These are phyloP conservation scores for Ophion slaviceki DNA, from an alignment of 2,888 invertebrate species.

Conservation along the genomic window DNA sequence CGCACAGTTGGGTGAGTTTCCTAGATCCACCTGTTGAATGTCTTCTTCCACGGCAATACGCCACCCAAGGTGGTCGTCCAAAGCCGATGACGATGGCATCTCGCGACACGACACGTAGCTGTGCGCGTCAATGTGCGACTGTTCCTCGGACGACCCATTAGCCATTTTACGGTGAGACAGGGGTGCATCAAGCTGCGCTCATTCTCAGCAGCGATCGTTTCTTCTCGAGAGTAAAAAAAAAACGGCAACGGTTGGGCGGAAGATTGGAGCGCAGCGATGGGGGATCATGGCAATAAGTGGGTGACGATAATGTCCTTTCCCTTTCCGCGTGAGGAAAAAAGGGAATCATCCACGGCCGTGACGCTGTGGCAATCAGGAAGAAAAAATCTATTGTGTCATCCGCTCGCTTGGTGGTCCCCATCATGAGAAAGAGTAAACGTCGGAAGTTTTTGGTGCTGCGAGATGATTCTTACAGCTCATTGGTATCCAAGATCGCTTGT, in stretches of 20 bases:
- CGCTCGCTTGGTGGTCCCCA: slow-evolving; percentile 53
- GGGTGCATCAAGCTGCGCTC: slow-evolving; percentile 45
- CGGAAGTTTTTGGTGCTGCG: slow-evolving; percentile 10
- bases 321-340: slow-evolving; percentile 18
- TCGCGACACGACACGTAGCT: slow-evolving; percentile 72
- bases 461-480: slow-evolving; percentile 10
- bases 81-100: slow-evolving; percentile 75
- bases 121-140: slow-evolving; percentile 26
- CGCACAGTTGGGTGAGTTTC: slow-evolving; percentile 38
- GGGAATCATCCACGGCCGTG: slow-evolving; percentile 14
- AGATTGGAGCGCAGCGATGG: slow-evolving; percentile 58
- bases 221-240: slow-evolving; percentile 46
- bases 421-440: slow-evolving; percentile 13
- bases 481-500: slow-evolving; percentile 39
- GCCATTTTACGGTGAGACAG: slow-evolving; percentile 74
- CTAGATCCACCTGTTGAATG: slow-evolving; percentile 60
- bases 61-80: slow-evolving; percentile 82
- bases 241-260: slow-evolving; percentile 50
- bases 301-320: slow-evolving; percentile 74
- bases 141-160: slow-evolving; percentile 75
- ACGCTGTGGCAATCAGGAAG: slow-evolving; percentile 15
- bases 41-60: slow-evolving; percentile 69
- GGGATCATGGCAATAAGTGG: slow-evolving; percentile 72
- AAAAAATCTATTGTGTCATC: slow-evolving; percentile 49
- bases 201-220: slow-evolving; percentile 17